Base-by-base conservation (phyloP, 2,113 vertebrate species). In the Myiagra hebetior region DNA sequence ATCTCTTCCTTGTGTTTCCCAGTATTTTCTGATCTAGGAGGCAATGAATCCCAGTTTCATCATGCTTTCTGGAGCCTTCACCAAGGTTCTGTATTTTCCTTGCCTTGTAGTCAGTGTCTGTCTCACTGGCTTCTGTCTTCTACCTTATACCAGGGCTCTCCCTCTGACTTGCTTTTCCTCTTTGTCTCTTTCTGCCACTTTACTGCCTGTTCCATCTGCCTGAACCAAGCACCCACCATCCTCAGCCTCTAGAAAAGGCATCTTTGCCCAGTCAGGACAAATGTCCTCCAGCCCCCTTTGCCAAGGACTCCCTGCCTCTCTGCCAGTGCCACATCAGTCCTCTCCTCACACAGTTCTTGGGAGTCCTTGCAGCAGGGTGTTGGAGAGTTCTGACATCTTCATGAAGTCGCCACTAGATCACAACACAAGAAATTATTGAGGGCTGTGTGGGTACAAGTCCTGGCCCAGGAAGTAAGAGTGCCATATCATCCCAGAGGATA, bases 391-490 rank as follows among this genome's bases (percentile, higher is more conserved):
- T 53, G 31, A 52, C 1, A 1, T 41, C 59, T 79, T 35, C 53
- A 30, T 50, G 21, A 42, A 92, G 49, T 60, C 30, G 41, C 31
- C 2, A 1, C 14, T 27, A 63, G 47, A 35, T 57, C 26, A 55
- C 33, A 91, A 28, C 6, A 76, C 13, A 57, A 55, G 44, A 80
- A 92, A 75, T 72, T 41, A 59, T 22, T 75, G 60, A 75, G 50
- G 12, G 24, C 20, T 85, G 10, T 19, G 9, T 33, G 9, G 20
- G 14, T 84, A 35, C 13, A 35, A 44, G 35, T 68, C 15, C 11
- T 56, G 35, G 19, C 30, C 49, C 0, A 0, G 27, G 31, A 89
- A 64, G 17, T 4, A 17, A 50, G 26, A 59, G 14, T 55, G 37
- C 30, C 18, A 20, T 44, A 13, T 5, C 46, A 52, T 47, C 13